Conservation (phyloP, 2,888 invertebrate species). For the Chrysolina americana region DNA sequence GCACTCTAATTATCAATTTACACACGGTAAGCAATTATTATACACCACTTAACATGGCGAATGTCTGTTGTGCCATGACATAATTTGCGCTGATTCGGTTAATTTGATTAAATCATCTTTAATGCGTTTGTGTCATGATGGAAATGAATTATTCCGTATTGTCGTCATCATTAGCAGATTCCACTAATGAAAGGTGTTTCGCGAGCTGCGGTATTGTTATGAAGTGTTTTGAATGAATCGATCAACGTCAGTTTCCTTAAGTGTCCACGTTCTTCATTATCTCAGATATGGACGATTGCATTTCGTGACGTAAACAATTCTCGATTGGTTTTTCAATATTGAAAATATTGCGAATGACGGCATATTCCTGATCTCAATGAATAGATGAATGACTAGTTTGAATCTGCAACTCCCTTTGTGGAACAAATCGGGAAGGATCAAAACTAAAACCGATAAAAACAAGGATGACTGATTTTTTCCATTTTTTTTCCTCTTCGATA, state of each 20-base stretch:
- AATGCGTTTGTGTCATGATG: constrained; percentile 15
- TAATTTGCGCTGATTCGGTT: constrained; percentile 25
- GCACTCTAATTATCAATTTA: constrained; percentile 1
- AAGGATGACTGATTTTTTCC: too few relatives aligned
- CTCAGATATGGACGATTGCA: too few relatives aligned
- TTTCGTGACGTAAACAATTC: too few relatives aligned
- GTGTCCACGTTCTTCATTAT: too few relatives aligned
- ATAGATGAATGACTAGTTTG: too few relatives aligned
- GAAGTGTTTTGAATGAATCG: neutral
- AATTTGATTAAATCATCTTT: constrained; percentile 25
- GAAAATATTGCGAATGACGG: too few relatives aligned
- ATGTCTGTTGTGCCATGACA: constrained; percentile 21
- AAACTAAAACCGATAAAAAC: too few relatives aligned
- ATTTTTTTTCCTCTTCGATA: too few relatives aligned
- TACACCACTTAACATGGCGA: constrained; percentile 23
- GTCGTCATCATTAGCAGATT: constrained; percentile 4
- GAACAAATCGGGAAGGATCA: too few relatives aligned
- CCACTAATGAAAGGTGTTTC: neutral
- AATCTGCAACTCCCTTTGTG: too few relatives aligned
- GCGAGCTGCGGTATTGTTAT: neutral
- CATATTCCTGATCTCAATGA: too few relatives aligned
- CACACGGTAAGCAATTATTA: constrained; percentile 19
- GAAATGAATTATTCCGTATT: neutral
- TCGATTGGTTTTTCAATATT: too few relatives aligned
- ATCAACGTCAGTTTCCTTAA: neutral